Conservation (phyloP, 92 coral and sea anemone genomes). For the Phenganax stokvisi region DNA sequence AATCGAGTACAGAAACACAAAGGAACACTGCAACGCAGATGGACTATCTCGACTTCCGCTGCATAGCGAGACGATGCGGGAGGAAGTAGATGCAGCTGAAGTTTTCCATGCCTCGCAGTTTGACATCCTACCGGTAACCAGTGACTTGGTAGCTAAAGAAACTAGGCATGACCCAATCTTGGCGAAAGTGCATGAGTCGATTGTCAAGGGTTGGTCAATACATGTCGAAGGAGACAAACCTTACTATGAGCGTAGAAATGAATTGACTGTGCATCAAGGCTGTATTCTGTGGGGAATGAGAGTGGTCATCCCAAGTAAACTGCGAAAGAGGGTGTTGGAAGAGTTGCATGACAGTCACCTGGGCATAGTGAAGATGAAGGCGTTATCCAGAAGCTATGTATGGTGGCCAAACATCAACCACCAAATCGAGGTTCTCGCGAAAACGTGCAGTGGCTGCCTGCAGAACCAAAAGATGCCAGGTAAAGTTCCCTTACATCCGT, state of each 20-base stretch:
- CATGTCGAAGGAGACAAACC: not conserved
- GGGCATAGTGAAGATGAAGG: no score
- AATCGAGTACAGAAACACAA: constrained; percentile 41
- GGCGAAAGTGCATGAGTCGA: not conserved
- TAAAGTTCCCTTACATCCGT: no score
- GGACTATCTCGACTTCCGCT: constrained; percentile 47
- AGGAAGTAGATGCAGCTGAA: no score
- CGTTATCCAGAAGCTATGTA: no score
- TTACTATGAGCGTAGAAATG: constrained; percentile 1
- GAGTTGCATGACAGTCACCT: no score
- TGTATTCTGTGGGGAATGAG: constrained; percentile 2
- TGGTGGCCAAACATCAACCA: no score
- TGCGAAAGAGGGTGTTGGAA: not conserved
- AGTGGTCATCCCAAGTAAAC: not conserved
- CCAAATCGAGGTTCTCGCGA: no score
- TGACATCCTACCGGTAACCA: no score
- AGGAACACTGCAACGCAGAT: constrained; percentile 50
- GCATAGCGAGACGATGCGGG: not conserved
- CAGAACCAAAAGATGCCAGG: no score
- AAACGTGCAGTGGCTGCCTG: no score
- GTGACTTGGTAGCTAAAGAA: not conserved
- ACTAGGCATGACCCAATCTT: not conserved
- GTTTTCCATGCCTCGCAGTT: no score
- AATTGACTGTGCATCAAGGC: not conserved
- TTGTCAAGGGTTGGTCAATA: not conserved